Percentiles rank a stretch among this genome's conserved stretches.
Conservation (phyloP, 1,140 invertebrate genomes). For the Oppia nitens region DNA sequence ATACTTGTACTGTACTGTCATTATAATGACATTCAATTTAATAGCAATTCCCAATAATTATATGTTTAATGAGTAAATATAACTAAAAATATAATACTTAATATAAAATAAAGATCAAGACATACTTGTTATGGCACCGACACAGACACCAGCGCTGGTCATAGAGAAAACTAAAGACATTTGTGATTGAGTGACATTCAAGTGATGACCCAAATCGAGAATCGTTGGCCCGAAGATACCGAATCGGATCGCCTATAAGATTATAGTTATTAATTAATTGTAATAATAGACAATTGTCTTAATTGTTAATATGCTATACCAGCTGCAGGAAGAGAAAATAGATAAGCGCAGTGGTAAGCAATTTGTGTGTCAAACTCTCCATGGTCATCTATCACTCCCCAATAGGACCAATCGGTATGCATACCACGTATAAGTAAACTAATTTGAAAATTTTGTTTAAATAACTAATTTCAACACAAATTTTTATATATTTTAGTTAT, state of each 20-base stretch:
- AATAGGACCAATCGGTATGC: neutral
- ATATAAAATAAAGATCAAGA: neutral
- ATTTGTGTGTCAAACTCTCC: conserved; percentile 1
- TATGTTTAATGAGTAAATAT: no score
- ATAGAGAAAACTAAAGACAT: conserved; percentile 1
- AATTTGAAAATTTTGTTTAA: no score
- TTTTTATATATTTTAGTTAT: no score
- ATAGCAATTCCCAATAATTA: no score
- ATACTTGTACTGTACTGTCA: no score
- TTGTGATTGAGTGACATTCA: neutral
- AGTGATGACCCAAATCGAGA: neutral
- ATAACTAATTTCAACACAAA: no score
- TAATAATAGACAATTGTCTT: neutral
- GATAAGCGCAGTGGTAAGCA: conserved; percentile 4
- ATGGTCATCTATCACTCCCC: conserved; percentile 5
- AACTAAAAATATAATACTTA: no score
- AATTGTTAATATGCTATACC: neutral
- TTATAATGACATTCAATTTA: no score
- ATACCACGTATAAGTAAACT: neutral
- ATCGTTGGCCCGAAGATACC: conserved; percentile 11
- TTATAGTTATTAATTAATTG: neutral
- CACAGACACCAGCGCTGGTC: neutral
- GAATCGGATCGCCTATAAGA: conserved; percentile 1
- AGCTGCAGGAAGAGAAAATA: conserved; percentile 11
- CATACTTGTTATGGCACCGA: conserved; percentile 1